Evolutionary conservation across 2,888 invertebrate species (phyloP).

Genomic region (Apotomis betuletana): DNA sequence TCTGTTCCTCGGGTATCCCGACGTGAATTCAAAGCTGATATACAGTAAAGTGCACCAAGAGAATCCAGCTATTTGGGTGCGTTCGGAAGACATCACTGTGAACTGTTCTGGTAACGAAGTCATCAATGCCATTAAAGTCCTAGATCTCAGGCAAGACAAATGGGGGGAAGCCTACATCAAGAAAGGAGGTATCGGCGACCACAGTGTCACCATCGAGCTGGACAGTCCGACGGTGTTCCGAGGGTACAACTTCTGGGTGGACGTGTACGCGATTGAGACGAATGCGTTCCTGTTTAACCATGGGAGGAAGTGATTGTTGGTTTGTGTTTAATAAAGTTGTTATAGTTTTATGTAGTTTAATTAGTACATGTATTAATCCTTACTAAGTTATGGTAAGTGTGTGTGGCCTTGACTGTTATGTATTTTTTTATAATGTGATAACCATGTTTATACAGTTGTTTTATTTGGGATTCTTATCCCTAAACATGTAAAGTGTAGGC

Average conservation of each 20-base stretch:
- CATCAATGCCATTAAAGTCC: conserved; percentile 67
- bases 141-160: conserved; percentile 66
- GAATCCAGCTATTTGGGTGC: conserved; percentile 68
- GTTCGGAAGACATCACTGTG: conserved; percentile 63
- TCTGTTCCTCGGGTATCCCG: conserved; percentile 60
- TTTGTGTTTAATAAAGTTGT: conserved; percentile 43
- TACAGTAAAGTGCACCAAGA: conserved; percentile 71
- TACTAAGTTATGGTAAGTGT: too few species aligned
- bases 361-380: not conserved
- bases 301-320: conserved; percentile 52
- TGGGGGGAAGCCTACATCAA: conserved; percentile 66
- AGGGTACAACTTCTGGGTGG: conserved; percentile 71
- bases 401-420: too few species aligned
- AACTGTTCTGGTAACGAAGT: conserved; percentile 64
- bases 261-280: conserved; percentile 65
- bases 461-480: too few species aligned
- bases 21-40: conserved; percentile 63
- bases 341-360: conserved; percentile 26
- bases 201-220: conserved; percentile 64
- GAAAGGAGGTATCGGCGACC: conserved; percentile 67
- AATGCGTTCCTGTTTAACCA: conserved; percentile 57
- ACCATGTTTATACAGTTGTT: too few species aligned
- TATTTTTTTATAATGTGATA: too few species aligned
- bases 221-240: conserved; percentile 66
- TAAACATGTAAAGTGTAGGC: too few species aligned